Evolutionary conservation across 2,797 vertebrate genomes (phyloP), one percentile per base, ranked within the genome.

Genomic region (Mus minutoides): DNA sequence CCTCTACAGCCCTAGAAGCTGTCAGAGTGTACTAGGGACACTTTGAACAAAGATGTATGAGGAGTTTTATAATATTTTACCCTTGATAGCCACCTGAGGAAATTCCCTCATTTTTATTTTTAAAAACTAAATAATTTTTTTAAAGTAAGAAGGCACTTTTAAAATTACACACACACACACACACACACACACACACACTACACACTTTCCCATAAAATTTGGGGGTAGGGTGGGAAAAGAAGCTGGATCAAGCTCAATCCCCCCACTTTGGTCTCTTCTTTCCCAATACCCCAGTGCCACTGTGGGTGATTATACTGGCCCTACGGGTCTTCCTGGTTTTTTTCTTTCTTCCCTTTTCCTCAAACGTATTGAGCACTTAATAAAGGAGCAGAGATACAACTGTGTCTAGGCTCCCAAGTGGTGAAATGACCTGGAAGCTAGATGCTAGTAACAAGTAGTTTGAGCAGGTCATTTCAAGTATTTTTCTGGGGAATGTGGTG

Each of bases 141-240:
- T 89, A 93, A 96, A 94, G 86, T 97, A 97, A 97, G 88, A 97
- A 97, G 97, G 97, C 97, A 98, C 97, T 98, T 98, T 98, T 97
- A 95, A 97, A 97, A 94, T 97, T 84, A 90, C 67, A 97, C 83
- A 97, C 91, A 97, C 64, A 64, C 67, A 97, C n/a, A 95, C 92
- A 97, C 62, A 97, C 34, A 52, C 52, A 90, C 67, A 97, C 83
- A 97, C 91, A 97, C 62, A 64, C 67, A 97, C 96, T 92, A 94
- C 94, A 97, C 96, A 96, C 95, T 96, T 96, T 91, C 90, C 92
- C 64, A 76, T 96, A 94, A 95, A 85, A 91, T 94, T 78, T 97
- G 88, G 96, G 89, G 93, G 73, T 93, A 34, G 75, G 86, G 78
- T 95, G 76, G 96, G 94, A 84, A 92, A 78, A 96, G 88, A 94